Base-by-base conservation (phyloP, 2,113 vertebrate species). In the Dasyurus viverrinus region DNA sequence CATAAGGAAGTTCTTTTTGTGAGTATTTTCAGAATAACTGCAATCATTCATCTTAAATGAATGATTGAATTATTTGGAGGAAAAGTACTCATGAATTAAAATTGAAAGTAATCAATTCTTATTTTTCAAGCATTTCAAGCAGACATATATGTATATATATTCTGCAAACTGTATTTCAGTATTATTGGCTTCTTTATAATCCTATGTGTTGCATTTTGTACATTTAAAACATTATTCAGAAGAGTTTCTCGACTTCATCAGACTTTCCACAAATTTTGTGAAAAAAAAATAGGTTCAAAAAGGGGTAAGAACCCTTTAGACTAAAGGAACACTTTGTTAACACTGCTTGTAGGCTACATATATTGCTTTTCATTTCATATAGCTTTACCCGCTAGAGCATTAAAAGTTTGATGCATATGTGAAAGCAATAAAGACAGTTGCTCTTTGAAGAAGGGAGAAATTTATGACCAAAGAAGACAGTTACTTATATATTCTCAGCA, bases 381-480 rank as follows among this genome's bases (percentile, higher is more conserved):
- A 92, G 24, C 26, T 53, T 12, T 57, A 89, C 53, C 92, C 92
- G 26, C 14, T 54, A 91, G 92, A 53, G 68, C 36, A 98, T 97
- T 98, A 95, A 93, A 97, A 57, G 94, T 97, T 97, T 96, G 96
- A 97, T 97, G 98, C 97, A 92, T 97, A 91, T 92, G 94, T 96
- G 91, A 91, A 50, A 54, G 97, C 93, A 92, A 94, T 94, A 93
- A 96, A 96, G 96, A 47, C 6, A 98, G 96, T 92, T 94, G 95
- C 57, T 93, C 50, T 52, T 52, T 52, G 50, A 52, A 52, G 50
- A 52, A 52, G 50, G 9, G 50, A 52, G 50, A 11, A 52, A 52
- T 52, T 52, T 52, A 52, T 52, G 50, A 52, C 50, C 50, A 52
- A 52, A 52, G 50, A 52, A 52, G 9, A 47, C 6, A 98, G 96